Conservation (phyloP, 2,113 vertebrate species). For the Trachemys scripta region DNA sequence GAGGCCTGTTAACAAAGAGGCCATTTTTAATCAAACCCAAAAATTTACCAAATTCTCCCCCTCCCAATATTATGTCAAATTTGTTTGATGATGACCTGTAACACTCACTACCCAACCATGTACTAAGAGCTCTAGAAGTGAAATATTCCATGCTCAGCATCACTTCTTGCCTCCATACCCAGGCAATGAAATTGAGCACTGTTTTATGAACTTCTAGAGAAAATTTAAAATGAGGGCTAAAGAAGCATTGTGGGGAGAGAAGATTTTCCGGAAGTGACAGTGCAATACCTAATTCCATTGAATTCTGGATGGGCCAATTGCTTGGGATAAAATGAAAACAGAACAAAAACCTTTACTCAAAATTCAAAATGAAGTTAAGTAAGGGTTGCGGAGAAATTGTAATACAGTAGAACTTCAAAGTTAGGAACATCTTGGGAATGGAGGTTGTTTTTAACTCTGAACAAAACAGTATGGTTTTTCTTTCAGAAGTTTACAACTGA, state of each 20-base stretch:
- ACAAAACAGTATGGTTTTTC: no score
- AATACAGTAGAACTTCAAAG: background rate
- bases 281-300: background rate
- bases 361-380: background rate
- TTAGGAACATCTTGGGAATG: no score
- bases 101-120: background rate
- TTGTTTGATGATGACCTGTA: background rate
- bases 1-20: background rate
- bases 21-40: background rate
- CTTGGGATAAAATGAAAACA: background rate
- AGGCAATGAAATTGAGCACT: background rate
- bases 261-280: background rate
- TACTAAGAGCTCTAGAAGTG: background rate
- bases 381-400: background rate
- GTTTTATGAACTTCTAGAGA: background rate
- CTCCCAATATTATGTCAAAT: background rate
- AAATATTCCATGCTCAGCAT: background rate
- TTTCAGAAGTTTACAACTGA: no score
- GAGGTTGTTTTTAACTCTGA: no score
- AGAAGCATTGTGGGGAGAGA: background rate
- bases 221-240: background rate
- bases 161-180: background rate
- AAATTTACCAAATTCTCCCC: background rate
- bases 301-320: background rate
- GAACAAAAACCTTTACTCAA: background rate